These are phyloP conservation scores for Melanophora roralis DNA, from an alignment of 2,888 invertebrate species.

Conservation along the genomic window DNA sequence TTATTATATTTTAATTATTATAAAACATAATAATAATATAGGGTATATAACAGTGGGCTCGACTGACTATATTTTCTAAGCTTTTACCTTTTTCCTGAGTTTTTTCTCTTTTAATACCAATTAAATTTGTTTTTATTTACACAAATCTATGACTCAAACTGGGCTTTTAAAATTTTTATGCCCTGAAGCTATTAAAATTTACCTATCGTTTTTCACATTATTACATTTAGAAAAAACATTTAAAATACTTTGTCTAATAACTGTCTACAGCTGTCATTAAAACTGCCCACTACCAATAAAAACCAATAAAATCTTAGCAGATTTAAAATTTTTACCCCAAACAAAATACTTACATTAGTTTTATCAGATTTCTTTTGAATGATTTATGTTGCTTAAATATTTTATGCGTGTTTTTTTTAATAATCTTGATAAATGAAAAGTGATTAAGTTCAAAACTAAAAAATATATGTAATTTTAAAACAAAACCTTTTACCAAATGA, in stretches of 20 bases:
- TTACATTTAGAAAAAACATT: not conserved
- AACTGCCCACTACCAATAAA: not conserved
- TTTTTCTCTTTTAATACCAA: too few species aligned
- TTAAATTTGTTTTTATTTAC: too few species aligned
- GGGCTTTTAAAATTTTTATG: too few species aligned
- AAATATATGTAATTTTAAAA: not conserved
- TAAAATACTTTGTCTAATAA: not conserved
- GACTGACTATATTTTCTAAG: too few species aligned
- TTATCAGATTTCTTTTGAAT: constrained; percentile 18
- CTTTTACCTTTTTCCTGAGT: too few species aligned
- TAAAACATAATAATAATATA: too few species aligned
- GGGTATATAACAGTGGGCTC: too few species aligned
- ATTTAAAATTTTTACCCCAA: not conserved
- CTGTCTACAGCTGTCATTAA: not conserved
- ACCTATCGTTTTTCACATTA: not conserved
- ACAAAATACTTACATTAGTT: not conserved
- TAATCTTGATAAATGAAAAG: constrained; percentile 45
- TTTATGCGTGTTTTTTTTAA: not conserved
- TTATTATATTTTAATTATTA: too few species aligned
- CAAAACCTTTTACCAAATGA: constrained; percentile 20
- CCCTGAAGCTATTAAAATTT: not conserved
- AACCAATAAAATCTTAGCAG: not conserved
- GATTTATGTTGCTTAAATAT: constrained; percentile 36
- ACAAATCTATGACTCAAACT: too few species aligned
- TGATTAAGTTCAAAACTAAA: constrained; percentile 5